phyloP scores from a whole-genome alignment of 2,888 invertebrate species.

The Cryptosula pallasiana region DNA sequence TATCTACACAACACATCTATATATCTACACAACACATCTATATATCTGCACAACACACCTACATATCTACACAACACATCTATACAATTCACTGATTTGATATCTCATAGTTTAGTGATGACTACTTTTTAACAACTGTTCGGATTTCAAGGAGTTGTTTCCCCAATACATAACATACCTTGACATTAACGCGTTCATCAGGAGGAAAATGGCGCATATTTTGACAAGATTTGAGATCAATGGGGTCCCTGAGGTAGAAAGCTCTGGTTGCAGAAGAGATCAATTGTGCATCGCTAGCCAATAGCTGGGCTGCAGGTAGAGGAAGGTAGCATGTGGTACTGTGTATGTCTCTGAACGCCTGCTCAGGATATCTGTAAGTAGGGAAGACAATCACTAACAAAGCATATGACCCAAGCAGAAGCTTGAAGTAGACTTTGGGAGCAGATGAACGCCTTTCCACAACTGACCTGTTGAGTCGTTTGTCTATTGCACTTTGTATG shows the following conservation, averaged over 20 bases:
- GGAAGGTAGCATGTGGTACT: conserved; percentile 73
- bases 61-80: no score
- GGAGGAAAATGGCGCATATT: conserved; percentile 78
- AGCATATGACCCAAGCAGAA: no score
- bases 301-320: conserved; percentile 71
- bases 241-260: conserved; percentile 77
- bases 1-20: no score
- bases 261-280: conserved; percentile 75
- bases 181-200: conserved; percentile 68
- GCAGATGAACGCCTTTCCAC: no score
- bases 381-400: conserved; percentile 7
- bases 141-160: no score
- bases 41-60: no score
- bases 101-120: no score
- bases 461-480: conserved; percentile 61
- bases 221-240: conserved; percentile 72
- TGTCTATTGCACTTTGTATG: conserved; percentile 52
- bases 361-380: conserved; percentile 64
- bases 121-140: no score
- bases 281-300: conserved; percentile 69
- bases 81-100: no score
- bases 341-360: conserved; percentile 66
- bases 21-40: no score
- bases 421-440: no score
- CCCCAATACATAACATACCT: conserved; percentile 44